Evolutionary conservation across 1,140 invertebrate genomes (phyloP), one percentile per base, ranked within the genome.

Genomic region (Trachelipus rathkii): DNA sequence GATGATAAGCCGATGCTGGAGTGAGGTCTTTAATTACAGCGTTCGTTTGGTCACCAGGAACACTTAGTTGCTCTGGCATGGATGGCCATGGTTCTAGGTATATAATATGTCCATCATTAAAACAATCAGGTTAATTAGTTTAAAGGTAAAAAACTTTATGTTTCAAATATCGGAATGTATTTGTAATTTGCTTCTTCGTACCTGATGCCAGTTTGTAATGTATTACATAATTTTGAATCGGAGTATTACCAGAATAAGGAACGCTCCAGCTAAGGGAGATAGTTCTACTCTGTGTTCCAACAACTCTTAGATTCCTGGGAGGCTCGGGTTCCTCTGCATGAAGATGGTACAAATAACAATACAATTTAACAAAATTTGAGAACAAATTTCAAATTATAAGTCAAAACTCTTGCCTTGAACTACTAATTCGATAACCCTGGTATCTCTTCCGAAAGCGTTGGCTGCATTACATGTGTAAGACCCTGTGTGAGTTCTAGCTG

Each of bases 201-300:
- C 92, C 93, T 85, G 94, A 93, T 80, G 92, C 92, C 79, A 92
- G 91, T 87, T 96, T 96, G 85, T 95, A 96, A 85, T 96, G 93
- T 83, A 97, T 94, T 67, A 93, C 89, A 84, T 96, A 98, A 84
- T 91, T 90, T 80, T 91, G 93, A 77, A 98, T 93, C 0, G 92
- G 91, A 11, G 93, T 95, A 85, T 98, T 97, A 77, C 96, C 96
- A 84, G 96, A 92, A 85, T 96, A 98, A 13, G 95, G 95, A 74
- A 93, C 91, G 43, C 91, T 91, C 96, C 96, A 98, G n/a, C 92
- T 92, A 1, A 98, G 86, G 83, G 94, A 93, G 69, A 96, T 93
- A 5, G 91, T 92, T 77, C 94, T 89, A 80, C 95, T 95, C 73
- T 92, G 94, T 85, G 95, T 94, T 84, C 96, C 93, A 60, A 96